Conservation (phyloP, 2,113 vertebrate species). For the Sapayoa aenigma region DNA sequence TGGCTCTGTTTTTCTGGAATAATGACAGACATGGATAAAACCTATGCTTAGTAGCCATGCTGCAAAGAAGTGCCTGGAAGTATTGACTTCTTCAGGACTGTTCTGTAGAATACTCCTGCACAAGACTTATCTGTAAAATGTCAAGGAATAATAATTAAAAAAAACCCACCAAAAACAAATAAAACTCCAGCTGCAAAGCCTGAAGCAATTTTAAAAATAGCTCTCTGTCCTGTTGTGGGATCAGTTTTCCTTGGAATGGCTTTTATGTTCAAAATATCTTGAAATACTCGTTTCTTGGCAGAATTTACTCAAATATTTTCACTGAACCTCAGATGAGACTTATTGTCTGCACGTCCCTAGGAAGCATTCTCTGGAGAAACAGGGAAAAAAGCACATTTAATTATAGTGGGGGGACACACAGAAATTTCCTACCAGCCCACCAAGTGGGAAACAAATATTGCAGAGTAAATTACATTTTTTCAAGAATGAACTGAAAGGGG, state of each 20-base stretch:
- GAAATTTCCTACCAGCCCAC: not conserved
- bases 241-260: slow-evolving; percentile 21
- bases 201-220: slow-evolving; percentile 59
- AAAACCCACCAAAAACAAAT: not conserved
- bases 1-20: not conserved
- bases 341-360: slow-evolving; percentile 51
- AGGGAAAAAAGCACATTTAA: not conserved
- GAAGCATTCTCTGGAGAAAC: not conserved
- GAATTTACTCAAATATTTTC: slow-evolving; percentile 47
- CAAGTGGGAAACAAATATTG: not conserved
- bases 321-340: slow-evolving; percentile 52
- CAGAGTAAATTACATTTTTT: not conserved
- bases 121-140: slow-evolving; percentile 32
- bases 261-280: slow-evolving; percentile 64
- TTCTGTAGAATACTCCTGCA: not conserved
- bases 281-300: slow-evolving; percentile 61
- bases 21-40: not conserved
- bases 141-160: slow-evolving; percentile 30
- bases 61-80: not conserved
- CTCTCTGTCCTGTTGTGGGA: slow-evolving; percentile 44
- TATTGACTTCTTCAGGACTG: not conserved
- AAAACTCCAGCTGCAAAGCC: slow-evolving; percentile 49
- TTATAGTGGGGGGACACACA: not conserved
- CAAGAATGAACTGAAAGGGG: not conserved
- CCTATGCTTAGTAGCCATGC: not conserved